Percentiles rank a stretch among this genome's conserved stretches.
These are phyloP conservation scores for Halocynthia aurantium DNA, from an alignment of 23 tunicate species.

Conservation along the genomic window DNA sequence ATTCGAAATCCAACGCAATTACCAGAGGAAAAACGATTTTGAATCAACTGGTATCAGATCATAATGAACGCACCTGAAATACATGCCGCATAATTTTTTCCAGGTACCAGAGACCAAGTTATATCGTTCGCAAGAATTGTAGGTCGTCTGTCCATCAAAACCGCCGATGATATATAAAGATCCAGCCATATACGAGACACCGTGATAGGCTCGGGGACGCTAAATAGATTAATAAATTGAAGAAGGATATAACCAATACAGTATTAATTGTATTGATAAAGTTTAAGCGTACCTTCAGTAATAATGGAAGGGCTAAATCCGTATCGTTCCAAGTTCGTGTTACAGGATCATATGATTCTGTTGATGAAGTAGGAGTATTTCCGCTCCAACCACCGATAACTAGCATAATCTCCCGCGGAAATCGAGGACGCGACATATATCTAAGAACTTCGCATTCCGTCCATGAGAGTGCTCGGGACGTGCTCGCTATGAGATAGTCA, in stretches of 20 bases:
- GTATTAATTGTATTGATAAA: not conserved
- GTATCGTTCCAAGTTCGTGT: conserved; percentile 47
- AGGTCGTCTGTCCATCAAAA: conserved; percentile 64
- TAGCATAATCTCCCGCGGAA: conserved; percentile 45
- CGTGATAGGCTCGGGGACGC: conserved; percentile 85
- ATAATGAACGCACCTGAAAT: conserved; percentile 21
- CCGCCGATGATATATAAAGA: conserved; percentile 77
- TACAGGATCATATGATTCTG: conserved; percentile 54
- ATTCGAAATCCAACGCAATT: not conserved
- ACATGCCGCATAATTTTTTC: conserved; percentile 81
- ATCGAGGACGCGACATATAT: conserved; percentile 26
- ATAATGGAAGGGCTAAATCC: conserved; percentile 26
- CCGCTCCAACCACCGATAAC: conserved; percentile 94
- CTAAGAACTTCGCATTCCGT: conserved; percentile 11
- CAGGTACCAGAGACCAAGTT: conserved; percentile 43
- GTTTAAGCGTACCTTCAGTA: conserved; percentile 39
- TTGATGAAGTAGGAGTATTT: conserved; percentile 58
- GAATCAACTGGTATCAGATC: not conserved
- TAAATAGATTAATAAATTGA: conserved; percentile 8
- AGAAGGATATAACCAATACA: conserved; percentile 9
- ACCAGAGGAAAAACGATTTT: not conserved
- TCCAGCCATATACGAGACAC: conserved; percentile 49
- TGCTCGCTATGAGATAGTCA: no score
- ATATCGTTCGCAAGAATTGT: conserved; percentile 75
- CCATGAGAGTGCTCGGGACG: no score